phyloP scores from a whole-genome alignment of 2,113 vertebrate genomes.

The Nycticorax nycticorax region DNA sequence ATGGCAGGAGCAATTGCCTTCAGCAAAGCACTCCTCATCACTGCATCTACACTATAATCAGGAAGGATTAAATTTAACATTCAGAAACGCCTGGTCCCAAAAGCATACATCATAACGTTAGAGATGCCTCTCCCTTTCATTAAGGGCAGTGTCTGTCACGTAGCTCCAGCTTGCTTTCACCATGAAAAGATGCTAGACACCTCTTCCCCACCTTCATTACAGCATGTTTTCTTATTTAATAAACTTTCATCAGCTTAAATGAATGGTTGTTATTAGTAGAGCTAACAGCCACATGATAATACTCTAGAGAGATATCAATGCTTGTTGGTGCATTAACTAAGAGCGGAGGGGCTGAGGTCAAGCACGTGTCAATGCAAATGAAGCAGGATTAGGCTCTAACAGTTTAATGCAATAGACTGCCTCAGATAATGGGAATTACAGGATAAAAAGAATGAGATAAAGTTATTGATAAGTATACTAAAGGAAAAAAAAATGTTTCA shows the following conservation, averaged over 20 bases:
- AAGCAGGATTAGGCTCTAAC: constrained; percentile 66
- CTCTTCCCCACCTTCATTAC: constrained; percentile 45
- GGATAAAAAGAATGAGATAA: constrained; percentile 56
- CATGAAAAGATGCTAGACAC: neutral
- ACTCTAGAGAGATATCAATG: constrained; percentile 66
- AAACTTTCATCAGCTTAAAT: constrained; percentile 75
- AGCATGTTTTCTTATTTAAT: constrained; percentile 74
- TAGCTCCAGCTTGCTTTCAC: neutral
- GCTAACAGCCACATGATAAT: constrained; percentile 75
- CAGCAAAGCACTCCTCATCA: neutral
- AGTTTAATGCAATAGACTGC: constrained; percentile 50
- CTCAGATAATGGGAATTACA: constrained; percentile 66
- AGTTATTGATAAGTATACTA: constrained; percentile 53
- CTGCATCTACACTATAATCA: neutral
- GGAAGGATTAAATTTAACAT: neutral
- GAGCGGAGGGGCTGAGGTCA: constrained; percentile 72
- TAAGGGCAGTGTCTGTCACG: neutral
- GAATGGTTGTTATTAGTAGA: constrained; percentile 73
- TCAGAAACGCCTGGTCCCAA: constrained; percentile 14
- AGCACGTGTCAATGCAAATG: constrained; percentile 80
- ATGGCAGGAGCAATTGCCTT: neutral
- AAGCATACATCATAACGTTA: neutral
- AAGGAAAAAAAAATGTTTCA: neutral
- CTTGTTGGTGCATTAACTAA: constrained; percentile 64
- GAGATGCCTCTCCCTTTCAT: neutral